Percentiles rank a stretch among this genome's conserved stretches.
These are phyloP conservation scores for Laterallus jamaicensis DNA, from an alignment of 2,113 vertebrate species.

Conservation along the genomic window DNA sequence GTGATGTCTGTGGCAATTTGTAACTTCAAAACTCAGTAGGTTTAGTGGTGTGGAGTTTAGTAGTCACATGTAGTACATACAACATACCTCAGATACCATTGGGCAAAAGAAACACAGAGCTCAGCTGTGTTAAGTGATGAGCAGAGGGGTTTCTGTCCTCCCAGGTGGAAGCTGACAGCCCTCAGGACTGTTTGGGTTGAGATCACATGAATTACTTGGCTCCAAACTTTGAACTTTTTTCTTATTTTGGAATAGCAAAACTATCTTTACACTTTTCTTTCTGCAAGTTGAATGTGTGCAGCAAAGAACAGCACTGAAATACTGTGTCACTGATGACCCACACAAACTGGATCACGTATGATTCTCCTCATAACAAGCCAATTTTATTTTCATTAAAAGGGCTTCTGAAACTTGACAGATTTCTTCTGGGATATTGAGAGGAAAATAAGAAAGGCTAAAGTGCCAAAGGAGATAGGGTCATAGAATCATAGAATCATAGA, in stretches of 20 bases:
- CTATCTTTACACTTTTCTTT: not conserved
- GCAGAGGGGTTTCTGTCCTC: not conserved
- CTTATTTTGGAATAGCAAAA: not conserved
- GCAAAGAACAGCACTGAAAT: not conserved
- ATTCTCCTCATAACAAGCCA: not conserved
- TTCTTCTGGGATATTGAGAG: not conserved
- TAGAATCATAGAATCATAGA: no score
- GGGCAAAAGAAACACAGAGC: not conserved
- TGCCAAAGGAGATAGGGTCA: not conserved
- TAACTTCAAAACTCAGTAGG: not conserved
- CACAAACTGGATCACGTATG: not conserved
- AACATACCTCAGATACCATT: not conserved
- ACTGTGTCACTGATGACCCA: not conserved
- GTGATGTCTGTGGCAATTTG: not conserved
- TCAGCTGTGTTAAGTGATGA: rapidly evolving
- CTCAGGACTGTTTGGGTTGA: not conserved
- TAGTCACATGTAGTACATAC: not conserved
- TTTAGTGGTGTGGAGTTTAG: not conserved
- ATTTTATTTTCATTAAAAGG: not conserved
- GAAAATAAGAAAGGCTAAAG: not conserved
- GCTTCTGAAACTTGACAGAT: not conserved
- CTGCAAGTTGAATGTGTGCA: not conserved
- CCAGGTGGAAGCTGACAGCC: not conserved
- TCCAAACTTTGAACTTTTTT: not conserved
- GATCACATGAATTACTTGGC: not conserved